A percentile compares a stretch with the other conserved stretches of the same genome.
phyloP scores from a whole-genome alignment of 2,113 vertebrate species.

The Maccullochella peelii region DNA sequence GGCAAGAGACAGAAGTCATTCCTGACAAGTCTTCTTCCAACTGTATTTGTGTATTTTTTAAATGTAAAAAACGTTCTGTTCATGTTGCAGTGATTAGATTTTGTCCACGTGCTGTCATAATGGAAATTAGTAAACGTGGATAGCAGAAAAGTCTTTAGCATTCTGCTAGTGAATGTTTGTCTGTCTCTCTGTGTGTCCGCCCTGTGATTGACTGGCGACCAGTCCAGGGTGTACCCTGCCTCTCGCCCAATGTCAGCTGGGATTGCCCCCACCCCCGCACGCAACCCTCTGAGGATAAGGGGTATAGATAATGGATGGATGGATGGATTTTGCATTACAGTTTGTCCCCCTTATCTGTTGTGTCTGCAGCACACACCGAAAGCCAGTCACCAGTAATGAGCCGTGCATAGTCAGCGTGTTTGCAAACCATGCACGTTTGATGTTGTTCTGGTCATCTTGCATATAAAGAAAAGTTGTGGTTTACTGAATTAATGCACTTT shows the following conservation, averaged over 20 bases:
- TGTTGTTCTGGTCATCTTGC: background rate
- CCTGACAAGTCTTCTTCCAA: background rate
- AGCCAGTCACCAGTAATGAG: background rate
- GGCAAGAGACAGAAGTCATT: background rate
- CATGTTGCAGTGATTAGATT: background rate
- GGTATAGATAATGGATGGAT: no score
- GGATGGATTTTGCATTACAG: background rate
- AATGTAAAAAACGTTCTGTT: background rate
- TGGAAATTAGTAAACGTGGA: background rate
- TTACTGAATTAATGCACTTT: conserved; percentile 22
- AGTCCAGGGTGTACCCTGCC: no score
- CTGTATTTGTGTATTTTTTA: background rate
- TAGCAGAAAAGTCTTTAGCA: background rate
- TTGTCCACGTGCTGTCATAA: background rate
- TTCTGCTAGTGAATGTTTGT: no score
- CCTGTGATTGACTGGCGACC: no score
- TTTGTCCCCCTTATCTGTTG: background rate
- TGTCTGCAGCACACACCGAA: background rate
- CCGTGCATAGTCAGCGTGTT: background rate
- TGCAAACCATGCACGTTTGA: background rate
- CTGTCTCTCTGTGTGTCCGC: no score
- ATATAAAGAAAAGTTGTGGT: background rate
- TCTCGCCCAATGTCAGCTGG: no score
- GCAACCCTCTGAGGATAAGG: no score
- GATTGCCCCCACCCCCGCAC: no score